Base-by-base conservation (phyloP, 2,797 vertebrate species). In the Toxotes lorentzi region DNA sequence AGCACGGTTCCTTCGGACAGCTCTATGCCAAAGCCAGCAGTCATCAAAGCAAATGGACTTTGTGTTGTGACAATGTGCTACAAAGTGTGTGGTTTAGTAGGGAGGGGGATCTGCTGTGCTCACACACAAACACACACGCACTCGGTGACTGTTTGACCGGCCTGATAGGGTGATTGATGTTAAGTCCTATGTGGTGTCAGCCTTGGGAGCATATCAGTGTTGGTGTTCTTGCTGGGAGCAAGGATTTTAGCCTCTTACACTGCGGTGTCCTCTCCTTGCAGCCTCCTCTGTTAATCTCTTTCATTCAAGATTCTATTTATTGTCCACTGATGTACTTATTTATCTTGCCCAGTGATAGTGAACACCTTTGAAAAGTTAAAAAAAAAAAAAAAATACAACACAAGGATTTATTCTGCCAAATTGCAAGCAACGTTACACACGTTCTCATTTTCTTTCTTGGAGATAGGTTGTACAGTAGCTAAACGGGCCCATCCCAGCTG, bases 11-110 rank as follows among this genome's bases (percentile, higher is more conserved):
- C 78, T 87, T 76, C 34, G 48, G 76, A 76, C 70, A 38, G 66
- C 66, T 80, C 74, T 23, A 38, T 9, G 56, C 72, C 67, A 74
- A 89, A 88, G 81, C 89, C 88, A 88, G 79, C 88, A 78, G 70
- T 90, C 90, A 87, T 86, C 77, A 66, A 76, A 91, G 81, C 68
- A 82, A 90, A 80, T 67, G 63, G 34, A 45, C 51, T 83, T 78
- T 84, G 73, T 83, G 70, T 24, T 76, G 38, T 76, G 76, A 76
- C 82, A 63, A 48, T 70, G 57, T 77, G 58, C 56, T 54, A 73
- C 68, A 57, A 64, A 65, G 63, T 73, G 64, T 72, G 79, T 38
- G 51, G 35, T 75, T 73, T 38, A 66, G 40, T 47, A 23, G 34
- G 43, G 57, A 17, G 4, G 17, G 41, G 40, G 64, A 51, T 83